Conservation (phyloP, 2,113 vertebrate genomes). For the Alosa alosa region DNA sequence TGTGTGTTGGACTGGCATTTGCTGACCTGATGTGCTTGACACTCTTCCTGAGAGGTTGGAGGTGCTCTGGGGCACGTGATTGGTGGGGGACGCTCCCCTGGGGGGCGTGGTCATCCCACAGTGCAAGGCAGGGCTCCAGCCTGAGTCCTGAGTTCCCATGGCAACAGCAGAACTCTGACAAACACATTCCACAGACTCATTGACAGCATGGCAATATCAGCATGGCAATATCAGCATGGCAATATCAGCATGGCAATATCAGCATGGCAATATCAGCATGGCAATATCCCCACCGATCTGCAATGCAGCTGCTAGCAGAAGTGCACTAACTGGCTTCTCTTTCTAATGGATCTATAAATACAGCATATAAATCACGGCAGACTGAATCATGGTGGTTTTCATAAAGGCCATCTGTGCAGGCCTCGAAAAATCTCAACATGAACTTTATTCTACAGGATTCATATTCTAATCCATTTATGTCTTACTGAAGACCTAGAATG, state of each 20-base stretch:
- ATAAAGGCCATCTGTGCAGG: neutral
- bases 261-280: neutral
- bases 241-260: neutral
- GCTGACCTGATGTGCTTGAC: conserved; percentile 76
- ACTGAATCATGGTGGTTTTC: too few species aligned
- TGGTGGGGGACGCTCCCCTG: conserved; percentile 55
- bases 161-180: conserved; percentile 25
- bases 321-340: too few species aligned
- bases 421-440: neutral
- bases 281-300: too few species aligned
- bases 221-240: too few species aligned
- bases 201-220: neutral
- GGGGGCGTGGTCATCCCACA: conserved; percentile 91
- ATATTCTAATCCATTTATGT: too few species aligned
- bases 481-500: too few species aligned
- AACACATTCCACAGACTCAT: neutral
- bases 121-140: conserved; percentile 87
- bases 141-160: conserved; percentile 48
- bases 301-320: too few species aligned
- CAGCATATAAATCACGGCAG: neutral
- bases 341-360: neutral
- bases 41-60: conserved; percentile 73
- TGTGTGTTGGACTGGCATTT: neutral
- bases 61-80: conserved; percentile 66
- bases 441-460: neutral